Percentiles rank a stretch among this genome's conserved stretches.
Evolutionary conservation across 2,797 vertebrate genomes (phyloP).

Genomic region (Phaenicophaeus curvirostris): DNA sequence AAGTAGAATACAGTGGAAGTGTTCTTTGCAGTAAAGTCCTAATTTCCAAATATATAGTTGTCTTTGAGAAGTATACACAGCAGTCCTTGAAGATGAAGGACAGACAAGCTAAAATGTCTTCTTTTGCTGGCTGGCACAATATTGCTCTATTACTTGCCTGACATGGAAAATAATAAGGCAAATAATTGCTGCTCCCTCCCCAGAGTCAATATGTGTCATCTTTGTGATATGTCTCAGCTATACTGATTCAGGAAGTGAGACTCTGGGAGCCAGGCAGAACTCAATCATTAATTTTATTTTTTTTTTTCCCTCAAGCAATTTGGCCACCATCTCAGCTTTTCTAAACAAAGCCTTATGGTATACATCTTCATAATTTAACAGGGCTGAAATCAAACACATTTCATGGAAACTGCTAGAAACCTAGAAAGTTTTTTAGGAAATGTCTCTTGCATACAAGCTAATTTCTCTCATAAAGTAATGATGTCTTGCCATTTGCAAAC

Average conservation of each 20-base stretch:
- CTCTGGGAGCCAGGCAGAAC: neutral
- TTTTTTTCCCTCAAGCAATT: neutral
- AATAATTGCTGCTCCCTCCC: conserved; percentile 19
- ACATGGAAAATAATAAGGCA: conserved; percentile 30
- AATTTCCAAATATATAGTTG: neutral
- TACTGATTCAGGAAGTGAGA: conserved; percentile 5
- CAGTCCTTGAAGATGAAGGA: neutral
- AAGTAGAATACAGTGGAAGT: neutral
- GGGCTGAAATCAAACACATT: neutral
- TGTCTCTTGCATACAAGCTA: neutral
- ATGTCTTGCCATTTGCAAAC: neutral
- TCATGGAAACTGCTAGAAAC: neutral
- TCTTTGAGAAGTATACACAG: neutral
- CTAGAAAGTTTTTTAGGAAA: neutral
- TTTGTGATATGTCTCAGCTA: neutral
- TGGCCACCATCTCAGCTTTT: neutral
- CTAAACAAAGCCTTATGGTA: neutral
- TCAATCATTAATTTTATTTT: neutral
- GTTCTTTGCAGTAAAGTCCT: neutral
- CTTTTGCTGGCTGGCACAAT: neutral
- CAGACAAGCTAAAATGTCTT: neutral
- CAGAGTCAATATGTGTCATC: conserved; percentile 14
- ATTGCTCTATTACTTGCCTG: conserved; percentile 15
- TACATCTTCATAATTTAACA: neutral
- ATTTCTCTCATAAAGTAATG: neutral